Percentiles rank a stretch among this genome's conserved stretches.
Conservation (phyloP, 2,113 vertebrate species). For the Cyanoliseus patagonus region DNA sequence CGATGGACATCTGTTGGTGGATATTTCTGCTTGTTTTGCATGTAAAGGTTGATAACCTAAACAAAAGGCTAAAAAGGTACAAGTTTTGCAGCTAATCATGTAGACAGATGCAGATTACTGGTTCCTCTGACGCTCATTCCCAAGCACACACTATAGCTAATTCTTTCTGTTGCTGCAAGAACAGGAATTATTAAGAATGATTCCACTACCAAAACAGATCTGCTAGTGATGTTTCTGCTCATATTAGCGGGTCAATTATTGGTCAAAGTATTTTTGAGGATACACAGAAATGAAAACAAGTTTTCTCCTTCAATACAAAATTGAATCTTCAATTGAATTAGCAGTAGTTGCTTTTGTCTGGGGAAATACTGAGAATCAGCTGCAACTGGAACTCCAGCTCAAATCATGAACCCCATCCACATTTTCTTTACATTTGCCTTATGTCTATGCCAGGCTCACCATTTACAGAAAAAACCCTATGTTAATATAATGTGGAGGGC, state of each 20-base stretch:
- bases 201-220: neutral
- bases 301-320: neutral
- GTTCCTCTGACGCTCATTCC: neutral
- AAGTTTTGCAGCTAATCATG: neutral
- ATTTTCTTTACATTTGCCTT: neutral
- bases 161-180: neutral
- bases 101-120: neutral
- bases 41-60: neutral
- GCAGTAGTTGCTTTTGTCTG: neutral
- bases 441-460: neutral
- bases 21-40: constrained; percentile 18
- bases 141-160: neutral
- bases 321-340: neutral
- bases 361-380: neutral
- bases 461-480: neutral
- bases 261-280: neutral
- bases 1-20: neutral
- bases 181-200: neutral
- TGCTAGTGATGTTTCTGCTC: neutral
- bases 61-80: neutral
- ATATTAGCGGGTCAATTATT: neutral
- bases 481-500: neutral
- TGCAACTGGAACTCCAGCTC: neutral
- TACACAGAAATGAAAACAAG: neutral
- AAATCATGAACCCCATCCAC: neutral